These are phyloP conservation scores for Megaceryle alcyon DNA, from an alignment of 2,797 vertebrate species.

Conservation along the genomic window DNA sequence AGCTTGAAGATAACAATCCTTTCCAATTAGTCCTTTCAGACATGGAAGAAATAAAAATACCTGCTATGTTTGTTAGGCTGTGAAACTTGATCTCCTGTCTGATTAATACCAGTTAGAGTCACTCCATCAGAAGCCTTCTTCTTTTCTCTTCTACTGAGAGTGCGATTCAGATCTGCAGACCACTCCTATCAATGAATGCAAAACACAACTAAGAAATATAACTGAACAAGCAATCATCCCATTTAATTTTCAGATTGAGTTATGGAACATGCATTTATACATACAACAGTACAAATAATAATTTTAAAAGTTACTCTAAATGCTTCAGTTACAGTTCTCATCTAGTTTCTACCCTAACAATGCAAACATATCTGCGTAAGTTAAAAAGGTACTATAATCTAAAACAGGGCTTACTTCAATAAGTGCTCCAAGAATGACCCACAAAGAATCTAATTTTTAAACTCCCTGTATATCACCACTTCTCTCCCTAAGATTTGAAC, in stretches of 20 bases:
- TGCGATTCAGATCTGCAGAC: constrained; percentile 94
- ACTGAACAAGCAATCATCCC: not conserved
- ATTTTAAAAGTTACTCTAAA: not conserved
- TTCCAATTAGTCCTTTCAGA: not conserved
- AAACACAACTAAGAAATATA: not conserved
- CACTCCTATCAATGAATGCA: constrained; percentile 83
- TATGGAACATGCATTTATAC: not conserved
- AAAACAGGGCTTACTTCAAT: not conserved
- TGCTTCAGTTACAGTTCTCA: not conserved
- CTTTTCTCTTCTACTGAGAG: constrained; percentile 92
- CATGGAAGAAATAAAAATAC: constrained; percentile 69
- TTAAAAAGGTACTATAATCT: not conserved
- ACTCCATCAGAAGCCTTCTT: constrained; percentile 92
- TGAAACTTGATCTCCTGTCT: constrained; percentile 83
- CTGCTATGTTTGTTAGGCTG: constrained; percentile 85
- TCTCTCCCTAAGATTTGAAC: not conserved
- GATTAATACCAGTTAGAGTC: constrained; percentile 92
- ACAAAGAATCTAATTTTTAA: not conserved
- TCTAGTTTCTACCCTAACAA: not conserved
- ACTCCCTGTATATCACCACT: not conserved
- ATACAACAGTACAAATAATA: not conserved
- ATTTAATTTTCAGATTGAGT: not conserved
- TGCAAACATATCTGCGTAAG: not conserved
- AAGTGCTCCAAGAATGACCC: not conserved
- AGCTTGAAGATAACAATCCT: not conserved